Conservation (phyloP, 2,888 invertebrate genomes). For the Melieria omissa region DNA sequence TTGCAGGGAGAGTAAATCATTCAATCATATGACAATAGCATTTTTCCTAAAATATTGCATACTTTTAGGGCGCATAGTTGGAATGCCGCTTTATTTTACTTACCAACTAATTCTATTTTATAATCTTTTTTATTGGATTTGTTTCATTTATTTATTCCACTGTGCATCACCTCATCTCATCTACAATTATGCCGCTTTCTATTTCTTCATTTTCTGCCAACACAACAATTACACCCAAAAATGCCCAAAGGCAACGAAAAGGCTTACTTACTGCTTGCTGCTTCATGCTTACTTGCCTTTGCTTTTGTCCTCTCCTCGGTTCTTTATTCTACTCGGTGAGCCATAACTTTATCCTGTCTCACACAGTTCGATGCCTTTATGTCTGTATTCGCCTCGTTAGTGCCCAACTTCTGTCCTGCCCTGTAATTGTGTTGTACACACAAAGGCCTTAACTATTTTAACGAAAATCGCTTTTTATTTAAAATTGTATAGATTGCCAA, state of each 20-base stretch:
- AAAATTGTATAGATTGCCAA: constrained; percentile 8
- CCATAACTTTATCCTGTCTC: constrained; percentile 18
- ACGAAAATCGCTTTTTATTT: constrained; percentile 28
- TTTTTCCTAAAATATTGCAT: too few species aligned
- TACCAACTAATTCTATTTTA: too few species aligned
- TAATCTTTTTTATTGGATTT: too few species aligned
- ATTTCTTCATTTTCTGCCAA: not conserved
- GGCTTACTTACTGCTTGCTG: constrained; percentile 31
- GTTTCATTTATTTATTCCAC: too few species aligned
- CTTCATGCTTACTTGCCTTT: not conserved
- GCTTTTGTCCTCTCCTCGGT: not conserved
- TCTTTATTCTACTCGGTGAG: constrained; percentile 2
- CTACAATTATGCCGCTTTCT: too few species aligned
- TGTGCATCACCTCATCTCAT: too few species aligned
- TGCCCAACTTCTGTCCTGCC: too few species aligned
- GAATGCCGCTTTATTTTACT: too few species aligned
- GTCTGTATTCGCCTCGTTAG: constrained; percentile 33
- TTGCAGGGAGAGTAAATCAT: too few species aligned
- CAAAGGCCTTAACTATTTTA: constrained; percentile 20
- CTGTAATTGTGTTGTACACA: not conserved
- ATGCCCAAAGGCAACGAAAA: constrained; percentile 49
- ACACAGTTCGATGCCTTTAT: constrained; percentile 29
- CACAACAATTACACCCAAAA: constrained; percentile 31
- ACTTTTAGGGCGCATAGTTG: too few species aligned
- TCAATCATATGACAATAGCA: too few species aligned